Evolutionary conservation across 2,888 invertebrate genomes (phyloP), one percentile per base, ranked within the genome.

Genomic region (Hedychridium roseum): DNA sequence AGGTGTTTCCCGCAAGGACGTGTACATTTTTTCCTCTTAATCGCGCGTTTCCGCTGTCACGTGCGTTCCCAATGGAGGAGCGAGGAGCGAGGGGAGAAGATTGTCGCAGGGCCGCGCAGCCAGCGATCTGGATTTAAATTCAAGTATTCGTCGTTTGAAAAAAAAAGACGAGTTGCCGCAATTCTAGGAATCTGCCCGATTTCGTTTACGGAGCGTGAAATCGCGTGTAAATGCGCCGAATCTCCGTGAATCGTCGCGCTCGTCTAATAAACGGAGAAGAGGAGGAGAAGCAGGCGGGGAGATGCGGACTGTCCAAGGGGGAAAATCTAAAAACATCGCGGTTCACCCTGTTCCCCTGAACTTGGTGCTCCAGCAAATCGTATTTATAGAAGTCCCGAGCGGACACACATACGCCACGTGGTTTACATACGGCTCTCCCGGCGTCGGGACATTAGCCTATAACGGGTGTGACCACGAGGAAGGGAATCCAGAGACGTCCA

Each of bases 291-390:
- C 23, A 45, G 31, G 23, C 6, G 20, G 23, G 27, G 32, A 46
- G 36, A 11, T 21, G 15, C 18, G 12, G 12, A 31, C n/a, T 14
- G 9, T 27, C n/a, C n/a, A n/a, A n/a, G 58, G 60, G 54, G 60
- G 66, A 67, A 72, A 65, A 66, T 68, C 68, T 68, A 68, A 71
- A 72, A 71, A 61, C 65, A 57, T 50, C 60, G 36, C 51, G 47
- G 43, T 54, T 50, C 59, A 62, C 64, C 59, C 57, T 53, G 54
- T 71, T 66, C 71, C 74, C 70, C 71, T 73, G 74, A 74, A 74
- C 74, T 73, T 75, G 73, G 65, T 65, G 15, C 58, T 56, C 59
- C 60, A 41, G 43, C 60, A 64, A 54, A 59, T 57, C 57, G 59
- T 73, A 72, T 71, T 70, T 66, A 68, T 73, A 71, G 70, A 64